A percentile compares a stretch with the other conserved stretches of the same genome.
Evolutionary conservation across 1,140 invertebrate genomes (phyloP).

Genomic region (Drosophila ironensis): DNA sequence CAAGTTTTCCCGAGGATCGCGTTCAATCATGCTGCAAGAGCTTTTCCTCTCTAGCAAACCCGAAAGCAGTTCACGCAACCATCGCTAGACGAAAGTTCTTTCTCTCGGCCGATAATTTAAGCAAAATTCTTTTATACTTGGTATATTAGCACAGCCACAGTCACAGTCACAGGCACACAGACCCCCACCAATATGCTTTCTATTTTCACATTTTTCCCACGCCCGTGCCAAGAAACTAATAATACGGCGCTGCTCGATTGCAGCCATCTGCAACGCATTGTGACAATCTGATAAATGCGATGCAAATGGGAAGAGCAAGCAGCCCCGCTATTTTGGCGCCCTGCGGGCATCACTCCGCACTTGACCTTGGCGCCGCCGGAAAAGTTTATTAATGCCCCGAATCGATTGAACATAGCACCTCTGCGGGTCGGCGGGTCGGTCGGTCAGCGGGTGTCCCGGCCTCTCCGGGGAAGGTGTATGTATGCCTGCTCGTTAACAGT

Average conservation of each 20-base stretch:
- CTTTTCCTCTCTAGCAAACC: background rate
- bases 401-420: too few relatives aligned
- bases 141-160: too few relatives aligned
- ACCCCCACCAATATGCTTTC: slow-evolving; percentile 17
- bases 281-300: slow-evolving; percentile 58
- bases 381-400: slow-evolving; percentile 2
- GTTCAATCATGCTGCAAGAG: background rate
- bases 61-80: slow-evolving; percentile 12
- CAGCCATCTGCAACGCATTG: slow-evolving; percentile 50
- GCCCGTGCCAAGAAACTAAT: slow-evolving; percentile 28
- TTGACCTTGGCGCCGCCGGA: slow-evolving; percentile 43
- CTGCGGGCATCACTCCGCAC: slow-evolving; percentile 42
- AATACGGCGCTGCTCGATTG: slow-evolving; percentile 41
- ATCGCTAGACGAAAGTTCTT: slow-evolving; percentile 14
- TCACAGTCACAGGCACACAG: too few relatives aligned
- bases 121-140: slow-evolving; percentile 8
- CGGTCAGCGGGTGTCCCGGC: background rate
- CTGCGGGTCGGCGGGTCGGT: background rate
- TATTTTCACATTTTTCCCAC: slow-evolving; percentile 12
- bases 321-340: slow-evolving; percentile 45
- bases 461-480: background rate
- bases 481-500: background rate
- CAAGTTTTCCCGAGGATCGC: background rate
- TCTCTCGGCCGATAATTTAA: slow-evolving; percentile 55
- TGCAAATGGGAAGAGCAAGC: slow-evolving; percentile 32